Evolutionary conservation across 2,113 vertebrate genomes (phyloP).

Genomic region (Fregata magnificens): DNA sequence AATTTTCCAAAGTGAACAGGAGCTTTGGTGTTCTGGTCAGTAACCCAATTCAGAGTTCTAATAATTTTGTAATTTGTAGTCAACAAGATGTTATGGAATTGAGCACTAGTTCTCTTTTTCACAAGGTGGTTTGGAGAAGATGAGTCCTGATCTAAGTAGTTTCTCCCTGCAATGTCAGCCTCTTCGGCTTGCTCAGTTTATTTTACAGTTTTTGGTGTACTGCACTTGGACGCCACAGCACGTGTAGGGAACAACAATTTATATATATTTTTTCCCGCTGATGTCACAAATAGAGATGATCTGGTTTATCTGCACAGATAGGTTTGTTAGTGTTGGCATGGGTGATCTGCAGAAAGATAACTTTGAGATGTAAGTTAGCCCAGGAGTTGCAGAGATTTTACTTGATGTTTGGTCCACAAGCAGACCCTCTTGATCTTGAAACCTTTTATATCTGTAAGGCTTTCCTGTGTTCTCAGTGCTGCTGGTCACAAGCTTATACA

Average conservation of each 20-base stretch:
- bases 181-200: neutral
- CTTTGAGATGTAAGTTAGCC: neutral
- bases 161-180: neutral
- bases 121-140: neutral
- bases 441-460: neutral
- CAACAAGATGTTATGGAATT: neutral
- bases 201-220: neutral
- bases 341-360: neutral
- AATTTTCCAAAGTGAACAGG: neutral
- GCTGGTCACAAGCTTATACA: neutral
- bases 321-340: neutral
- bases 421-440: neutral
- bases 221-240: neutral
- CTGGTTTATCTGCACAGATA: neutral
- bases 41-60: neutral
- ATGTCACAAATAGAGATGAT: neutral
- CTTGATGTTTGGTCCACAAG: neutral
- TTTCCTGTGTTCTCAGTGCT: neutral
- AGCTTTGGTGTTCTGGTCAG: neutral
- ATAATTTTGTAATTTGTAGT: neutral
- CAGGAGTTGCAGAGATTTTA: neutral
- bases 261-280: neutral
- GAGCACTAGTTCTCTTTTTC: neutral
- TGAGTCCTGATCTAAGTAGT: neutral
- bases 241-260: rapidly evolving